Evolutionary conservation across 2,113 vertebrate species (phyloP).

Genomic region (Mesitornis unicolor): DNA sequence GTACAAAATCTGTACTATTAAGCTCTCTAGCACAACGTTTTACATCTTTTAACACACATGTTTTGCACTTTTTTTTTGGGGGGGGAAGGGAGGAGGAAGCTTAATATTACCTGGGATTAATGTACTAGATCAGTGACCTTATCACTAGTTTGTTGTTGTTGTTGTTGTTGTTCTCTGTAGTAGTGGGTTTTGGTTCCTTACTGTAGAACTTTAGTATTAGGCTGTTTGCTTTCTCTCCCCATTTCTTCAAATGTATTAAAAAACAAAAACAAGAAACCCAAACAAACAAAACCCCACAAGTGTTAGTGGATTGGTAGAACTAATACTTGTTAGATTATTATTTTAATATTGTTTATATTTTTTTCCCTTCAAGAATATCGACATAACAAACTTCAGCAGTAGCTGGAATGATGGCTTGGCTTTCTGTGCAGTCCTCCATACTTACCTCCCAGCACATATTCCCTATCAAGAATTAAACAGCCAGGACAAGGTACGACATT

Average conservation of each 20-base stretch:
- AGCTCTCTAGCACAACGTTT: neutral
- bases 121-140: neutral
- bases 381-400: constrained; percentile 98
- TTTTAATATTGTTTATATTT: neutral
- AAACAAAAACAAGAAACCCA: neutral
- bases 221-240: neutral
- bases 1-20: neutral
- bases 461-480: constrained; percentile 92
- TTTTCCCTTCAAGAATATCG: constrained; percentile 84
- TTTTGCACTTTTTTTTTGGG: neutral
- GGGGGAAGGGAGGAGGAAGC: rapidly evolving
- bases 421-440: constrained; percentile 94
- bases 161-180: neutral
- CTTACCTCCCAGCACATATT: constrained; percentile 95
- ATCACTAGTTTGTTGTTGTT: rapidly evolving
- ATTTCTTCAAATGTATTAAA: neutral
- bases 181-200: neutral
- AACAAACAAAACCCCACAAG: neutral
- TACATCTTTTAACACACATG: neutral
- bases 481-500: constrained; percentile 87
- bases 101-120: neutral
- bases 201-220: neutral
- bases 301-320: neutral
- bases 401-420: constrained; percentile 97
- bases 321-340: neutral